phyloP scores from a whole-genome alignment of 2,888 invertebrate species.

The Lasius platythorax region DNA sequence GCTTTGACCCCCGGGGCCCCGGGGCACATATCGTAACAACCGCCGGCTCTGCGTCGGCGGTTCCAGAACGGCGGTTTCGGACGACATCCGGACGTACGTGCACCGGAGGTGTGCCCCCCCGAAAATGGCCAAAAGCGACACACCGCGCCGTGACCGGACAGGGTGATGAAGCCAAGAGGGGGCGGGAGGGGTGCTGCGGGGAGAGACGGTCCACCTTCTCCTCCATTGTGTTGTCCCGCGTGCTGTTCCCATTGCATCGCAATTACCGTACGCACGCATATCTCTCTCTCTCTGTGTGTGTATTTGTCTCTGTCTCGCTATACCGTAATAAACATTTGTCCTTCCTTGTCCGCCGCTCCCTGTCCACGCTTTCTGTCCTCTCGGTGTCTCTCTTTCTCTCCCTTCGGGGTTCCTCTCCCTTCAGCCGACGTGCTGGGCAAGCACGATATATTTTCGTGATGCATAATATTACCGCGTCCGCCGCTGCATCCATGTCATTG shows the following conservation, averaged over 20 bases:
- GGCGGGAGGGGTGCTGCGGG: not conserved
- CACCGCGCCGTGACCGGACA: not conserved
- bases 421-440: slow-evolving; percentile 67
- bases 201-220: slow-evolving; percentile 48
- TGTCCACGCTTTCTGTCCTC: slow-evolving; percentile 23
- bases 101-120: slow-evolving; percentile 50
- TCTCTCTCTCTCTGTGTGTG: slow-evolving; percentile 15
- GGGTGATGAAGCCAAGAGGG: not conserved
- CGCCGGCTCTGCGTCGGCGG: slow-evolving; percentile 66
- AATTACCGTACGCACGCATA: slow-evolving; percentile 67
- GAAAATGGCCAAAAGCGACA: slow-evolving; percentile 52
- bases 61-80: slow-evolving; percentile 77
- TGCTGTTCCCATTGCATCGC: slow-evolving; percentile 67
- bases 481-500: slow-evolving; percentile 82
- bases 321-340: slow-evolving; percentile 50
- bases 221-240: slow-evolving; percentile 63
- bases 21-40: slow-evolving; percentile 58
- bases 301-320: slow-evolving; percentile 24
- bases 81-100: slow-evolving; percentile 69
- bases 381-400: not conserved
- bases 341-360: slow-evolving; percentile 42
- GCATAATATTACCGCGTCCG: slow-evolving; percentile 82
- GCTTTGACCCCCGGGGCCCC: slow-evolving; percentile 48
- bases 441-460: slow-evolving; percentile 80
- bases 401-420: slow-evolving; percentile 31